Percentiles rank a stretch among this genome's conserved stretches.
Evolutionary conservation across 37 sponge, comb jelly and placozoan species (phyloP).

Genomic region (Mnemiopsis leidyi): DNA sequence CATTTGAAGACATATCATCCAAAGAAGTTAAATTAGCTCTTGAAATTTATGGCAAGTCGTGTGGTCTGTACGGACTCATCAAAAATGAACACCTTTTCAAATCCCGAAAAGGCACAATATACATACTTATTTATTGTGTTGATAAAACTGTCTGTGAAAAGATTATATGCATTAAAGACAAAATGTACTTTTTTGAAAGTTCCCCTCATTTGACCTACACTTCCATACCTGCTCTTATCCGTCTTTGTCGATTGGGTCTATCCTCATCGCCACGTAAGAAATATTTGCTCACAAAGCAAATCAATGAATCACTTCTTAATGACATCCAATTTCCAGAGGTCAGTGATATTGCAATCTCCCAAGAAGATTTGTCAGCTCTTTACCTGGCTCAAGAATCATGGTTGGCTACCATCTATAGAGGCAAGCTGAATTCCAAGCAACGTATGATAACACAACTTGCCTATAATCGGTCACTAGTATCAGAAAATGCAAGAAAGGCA

Average conservation of each 20-base stretch:
- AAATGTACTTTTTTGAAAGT: not conserved
- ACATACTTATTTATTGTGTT: slow-evolving; percentile 7
- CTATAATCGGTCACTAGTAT: not conserved
- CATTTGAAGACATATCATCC: slow-evolving; percentile 17
- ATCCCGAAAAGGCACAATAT: not conserved
- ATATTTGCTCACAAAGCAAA: not conserved
- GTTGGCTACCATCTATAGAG: slow-evolving; percentile 1
- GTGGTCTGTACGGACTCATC: slow-evolving; percentile 19
- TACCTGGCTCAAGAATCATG: not conserved
- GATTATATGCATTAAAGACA: not conserved
- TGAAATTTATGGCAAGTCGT: slow-evolving; percentile 14
- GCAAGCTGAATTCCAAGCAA: not conserved
- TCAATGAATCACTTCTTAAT: not conserved
- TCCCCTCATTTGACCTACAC: slow-evolving; percentile 4
- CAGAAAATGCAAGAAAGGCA: not conserved
- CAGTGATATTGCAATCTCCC: not conserved
- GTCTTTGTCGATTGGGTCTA: not conserved
- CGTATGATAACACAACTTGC: not conserved
- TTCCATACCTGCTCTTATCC: slow-evolving; percentile 5
- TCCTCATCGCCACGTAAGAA: not conserved
- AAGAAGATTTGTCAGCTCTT: not conserved
- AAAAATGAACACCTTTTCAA: not conserved
- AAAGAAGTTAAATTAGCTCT: slow-evolving; percentile 48
- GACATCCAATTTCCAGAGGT: slow-evolving; percentile 56
- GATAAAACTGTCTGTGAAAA: not conserved